Evolutionary conservation across 2,113 vertebrate genomes (phyloP).

Genomic region (Emydura subglobosa): DNA sequence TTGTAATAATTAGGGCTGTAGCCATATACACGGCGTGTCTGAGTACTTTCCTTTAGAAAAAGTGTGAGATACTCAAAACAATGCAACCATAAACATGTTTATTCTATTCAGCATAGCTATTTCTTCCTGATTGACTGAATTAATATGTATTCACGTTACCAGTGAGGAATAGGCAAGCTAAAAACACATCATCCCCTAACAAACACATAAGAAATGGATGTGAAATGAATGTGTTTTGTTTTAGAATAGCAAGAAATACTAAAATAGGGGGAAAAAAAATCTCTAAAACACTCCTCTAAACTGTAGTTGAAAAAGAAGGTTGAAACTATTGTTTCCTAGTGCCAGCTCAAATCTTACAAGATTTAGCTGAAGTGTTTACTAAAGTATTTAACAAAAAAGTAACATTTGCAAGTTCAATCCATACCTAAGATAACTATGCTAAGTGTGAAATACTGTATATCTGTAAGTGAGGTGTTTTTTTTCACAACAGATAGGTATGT

Average conservation of each 20-base stretch:
- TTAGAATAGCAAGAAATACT: neutral
- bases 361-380: neutral
- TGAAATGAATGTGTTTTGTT: neutral
- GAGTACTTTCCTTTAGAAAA: neutral
- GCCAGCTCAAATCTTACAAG: neutral
- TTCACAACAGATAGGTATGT: neutral
- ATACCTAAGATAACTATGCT: neutral
- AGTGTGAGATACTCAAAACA: neutral
- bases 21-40: neutral
- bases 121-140: neutral
- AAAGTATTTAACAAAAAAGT: neutral
- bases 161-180: neutral
- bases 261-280: neutral
- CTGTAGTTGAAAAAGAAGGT: neutral
- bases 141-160: neutral
- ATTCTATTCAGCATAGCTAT: neutral
- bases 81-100: accelerated
- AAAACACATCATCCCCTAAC: neutral
- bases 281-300: neutral
- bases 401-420: neutral
- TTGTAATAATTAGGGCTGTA: neutral
- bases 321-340: neutral
- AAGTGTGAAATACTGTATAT: neutral
- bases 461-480: neutral
- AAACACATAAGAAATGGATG: neutral